Percentiles rank a stretch among this genome's conserved stretches.
Evolutionary conservation across 1,140 invertebrate genomes (phyloP).

Genomic region (Pomacea maculata): DNA sequence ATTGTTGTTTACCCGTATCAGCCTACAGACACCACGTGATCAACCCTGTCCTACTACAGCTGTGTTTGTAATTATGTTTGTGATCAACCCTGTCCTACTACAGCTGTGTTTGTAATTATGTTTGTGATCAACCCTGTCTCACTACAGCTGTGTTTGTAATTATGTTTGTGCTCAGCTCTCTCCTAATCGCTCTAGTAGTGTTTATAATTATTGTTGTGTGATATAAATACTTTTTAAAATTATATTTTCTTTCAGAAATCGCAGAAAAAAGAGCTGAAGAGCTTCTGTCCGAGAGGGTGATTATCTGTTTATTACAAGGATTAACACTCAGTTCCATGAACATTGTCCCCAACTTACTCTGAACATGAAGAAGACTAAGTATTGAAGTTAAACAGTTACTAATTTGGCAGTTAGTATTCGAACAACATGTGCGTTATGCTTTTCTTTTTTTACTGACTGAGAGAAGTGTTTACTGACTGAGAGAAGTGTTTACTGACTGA

Average conservation of each 20-base stretch:
- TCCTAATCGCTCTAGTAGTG: too few species aligned
- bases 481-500: too few species aligned
- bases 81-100: not conserved
- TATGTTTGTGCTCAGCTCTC: not conserved
- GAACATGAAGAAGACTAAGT: too few species aligned
- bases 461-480: too few species aligned
- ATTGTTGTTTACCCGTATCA: not conserved
- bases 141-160: not conserved
- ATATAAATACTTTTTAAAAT: too few species aligned
- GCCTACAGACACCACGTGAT: not conserved
- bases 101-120: not conserved
- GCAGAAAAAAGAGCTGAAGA: constrained; percentile 40
- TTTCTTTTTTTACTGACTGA: too few species aligned
- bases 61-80: not conserved
- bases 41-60: not conserved
- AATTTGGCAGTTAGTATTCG: too few species aligned
- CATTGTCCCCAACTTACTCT: not conserved
- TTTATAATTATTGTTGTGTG: not conserved
- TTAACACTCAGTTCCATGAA: not conserved
- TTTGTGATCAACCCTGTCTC: not conserved
- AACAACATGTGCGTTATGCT: too few species aligned
- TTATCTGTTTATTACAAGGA: not conserved
- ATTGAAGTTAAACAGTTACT: not conserved
- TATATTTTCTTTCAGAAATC: constrained; percentile 32
- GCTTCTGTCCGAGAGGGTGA: constrained; percentile 39